Evolutionary conservation across 2,113 vertebrate genomes (phyloP).

Genomic region (Pygoscelis adeliae): DNA sequence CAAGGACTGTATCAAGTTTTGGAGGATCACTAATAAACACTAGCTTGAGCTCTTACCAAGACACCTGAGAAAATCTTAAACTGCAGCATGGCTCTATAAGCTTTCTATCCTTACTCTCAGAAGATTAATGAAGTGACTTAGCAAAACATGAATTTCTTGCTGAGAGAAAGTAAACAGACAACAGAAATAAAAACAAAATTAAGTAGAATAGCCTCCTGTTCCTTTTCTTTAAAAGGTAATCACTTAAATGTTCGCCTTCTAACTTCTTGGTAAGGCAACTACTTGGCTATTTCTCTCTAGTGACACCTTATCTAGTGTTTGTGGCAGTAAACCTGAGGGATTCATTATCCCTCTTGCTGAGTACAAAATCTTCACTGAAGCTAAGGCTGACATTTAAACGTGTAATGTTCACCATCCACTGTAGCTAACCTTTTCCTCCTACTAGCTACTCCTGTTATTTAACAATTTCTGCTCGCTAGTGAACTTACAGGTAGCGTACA

Average conservation of each 20-base stretch:
- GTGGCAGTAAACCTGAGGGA: not conserved
- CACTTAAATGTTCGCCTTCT: not conserved
- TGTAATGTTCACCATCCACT: not conserved
- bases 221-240: not conserved
- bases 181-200: not conserved
- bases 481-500: accelerated
- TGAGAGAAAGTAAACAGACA: not conserved
- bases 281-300: not conserved
- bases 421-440: not conserved
- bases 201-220: not conserved
- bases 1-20: not conserved
- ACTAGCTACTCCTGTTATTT: not conserved
- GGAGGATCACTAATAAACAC: not conserved
- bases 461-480: not conserved
- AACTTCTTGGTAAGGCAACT: not conserved
- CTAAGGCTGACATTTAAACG: not conserved
- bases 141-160: not conserved
- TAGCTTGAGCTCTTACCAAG: not conserved
- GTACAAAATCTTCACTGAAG: not conserved
- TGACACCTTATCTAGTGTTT: not conserved
- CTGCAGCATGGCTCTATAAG: not conserved
- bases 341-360: not conserved
- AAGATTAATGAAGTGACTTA: not conserved
- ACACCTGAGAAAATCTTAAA: not conserved
- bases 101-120: not conserved